These are phyloP conservation scores for Acrocephalus arundinaceus DNA, from an alignment of 2,113 vertebrate species.

Conservation along the genomic window DNA sequence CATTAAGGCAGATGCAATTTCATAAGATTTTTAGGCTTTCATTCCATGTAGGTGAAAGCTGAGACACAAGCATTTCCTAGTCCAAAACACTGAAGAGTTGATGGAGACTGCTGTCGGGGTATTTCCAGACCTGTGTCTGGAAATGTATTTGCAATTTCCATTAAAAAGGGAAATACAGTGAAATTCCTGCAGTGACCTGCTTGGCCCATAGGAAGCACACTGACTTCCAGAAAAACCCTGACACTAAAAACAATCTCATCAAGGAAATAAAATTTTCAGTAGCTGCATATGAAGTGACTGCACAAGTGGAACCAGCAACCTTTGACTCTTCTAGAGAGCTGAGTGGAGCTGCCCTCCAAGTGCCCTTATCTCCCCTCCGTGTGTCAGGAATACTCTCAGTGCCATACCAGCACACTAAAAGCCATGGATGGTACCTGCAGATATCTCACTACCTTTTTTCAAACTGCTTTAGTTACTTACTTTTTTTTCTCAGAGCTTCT, in stretches of 20 bases:
- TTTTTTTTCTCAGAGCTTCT: not conserved
- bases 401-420: rapidly evolving
- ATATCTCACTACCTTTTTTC: not conserved
- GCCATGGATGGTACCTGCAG: not conserved
- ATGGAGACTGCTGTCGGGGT: not conserved
- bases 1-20: not conserved
- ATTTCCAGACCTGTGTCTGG: not conserved
- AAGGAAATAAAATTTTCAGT: not conserved
- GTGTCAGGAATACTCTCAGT: not conserved
- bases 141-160: not conserved
- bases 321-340: not conserved
- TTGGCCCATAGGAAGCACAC: not conserved
- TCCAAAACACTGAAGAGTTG: not conserved
- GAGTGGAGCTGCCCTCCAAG: not conserved
- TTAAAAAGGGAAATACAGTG: not conserved
- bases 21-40: not conserved
- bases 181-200: not conserved
- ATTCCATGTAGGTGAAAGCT: not conserved
- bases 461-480: not conserved
- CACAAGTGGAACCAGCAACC: not conserved
- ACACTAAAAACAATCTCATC: not conserved
- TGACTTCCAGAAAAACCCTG: not conserved
- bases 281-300: not conserved
- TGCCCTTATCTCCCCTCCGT: rapidly evolving
- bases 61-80: not conserved